Evolutionary conservation across 2,113 vertebrate species (phyloP).

Genomic region (Zosterops hypoxanthus): DNA sequence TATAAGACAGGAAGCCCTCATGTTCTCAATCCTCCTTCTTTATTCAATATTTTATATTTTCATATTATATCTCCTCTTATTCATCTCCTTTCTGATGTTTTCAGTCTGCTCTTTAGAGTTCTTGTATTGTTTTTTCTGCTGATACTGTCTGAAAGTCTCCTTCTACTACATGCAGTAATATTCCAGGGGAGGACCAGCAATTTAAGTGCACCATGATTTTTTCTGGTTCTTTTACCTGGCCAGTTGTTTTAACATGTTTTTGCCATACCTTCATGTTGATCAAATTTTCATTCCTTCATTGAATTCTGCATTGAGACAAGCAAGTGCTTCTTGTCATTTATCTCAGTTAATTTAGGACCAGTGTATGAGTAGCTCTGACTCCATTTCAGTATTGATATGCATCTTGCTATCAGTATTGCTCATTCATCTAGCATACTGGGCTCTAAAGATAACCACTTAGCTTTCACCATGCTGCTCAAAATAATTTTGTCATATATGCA

Average conservation of each 20-base stretch:
- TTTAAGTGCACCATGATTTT: background rate
- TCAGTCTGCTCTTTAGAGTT: background rate
- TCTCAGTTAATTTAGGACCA: background rate
- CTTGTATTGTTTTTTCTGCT: background rate
- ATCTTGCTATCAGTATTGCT: background rate
- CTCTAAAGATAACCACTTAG: background rate
- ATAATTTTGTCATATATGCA: background rate
- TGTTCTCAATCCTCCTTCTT: constrained; percentile 5
- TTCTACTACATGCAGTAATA: background rate
- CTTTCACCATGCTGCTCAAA: background rate
- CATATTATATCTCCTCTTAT: background rate
- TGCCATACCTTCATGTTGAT: background rate
- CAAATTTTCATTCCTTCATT: background rate
- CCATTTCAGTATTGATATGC: background rate
- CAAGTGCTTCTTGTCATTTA: background rate
- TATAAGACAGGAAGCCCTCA: background rate
- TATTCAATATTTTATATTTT: constrained; percentile 49
- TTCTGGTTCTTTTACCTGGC: background rate
- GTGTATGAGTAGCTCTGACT: background rate
- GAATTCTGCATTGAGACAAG: background rate
- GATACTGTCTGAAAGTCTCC: background rate
- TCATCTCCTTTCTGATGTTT: constrained; percentile 15
- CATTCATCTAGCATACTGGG: background rate
- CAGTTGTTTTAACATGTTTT: background rate
- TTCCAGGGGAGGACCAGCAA: background rate